A percentile compares a stretch with the other conserved stretches of the same genome.
Evolutionary conservation across 2,113 vertebrate species (phyloP).

Genomic region (Malurus cyaneus): DNA sequence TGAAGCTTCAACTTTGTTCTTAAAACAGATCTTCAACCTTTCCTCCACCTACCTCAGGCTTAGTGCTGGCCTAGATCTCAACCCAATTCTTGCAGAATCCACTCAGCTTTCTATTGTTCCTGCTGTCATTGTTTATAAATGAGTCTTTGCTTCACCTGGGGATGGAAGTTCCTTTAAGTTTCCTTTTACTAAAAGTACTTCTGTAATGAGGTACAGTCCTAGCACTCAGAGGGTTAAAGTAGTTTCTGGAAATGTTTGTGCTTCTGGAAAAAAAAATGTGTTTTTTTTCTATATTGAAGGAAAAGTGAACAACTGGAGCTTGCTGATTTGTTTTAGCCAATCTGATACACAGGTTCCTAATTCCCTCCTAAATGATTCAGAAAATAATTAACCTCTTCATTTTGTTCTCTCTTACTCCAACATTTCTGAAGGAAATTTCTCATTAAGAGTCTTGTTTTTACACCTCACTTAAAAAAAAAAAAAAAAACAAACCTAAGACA

Average conservation of each 20-base stretch:
- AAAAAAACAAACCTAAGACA: neutral
- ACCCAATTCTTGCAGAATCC: conserved; percentile 20
- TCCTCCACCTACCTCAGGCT: neutral
- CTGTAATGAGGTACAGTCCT: neutral
- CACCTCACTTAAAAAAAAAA: neutral
- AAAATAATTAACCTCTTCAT: neutral
- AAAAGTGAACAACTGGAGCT: neutral
- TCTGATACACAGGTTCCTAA: neutral
- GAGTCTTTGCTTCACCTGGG: conserved; percentile 16
- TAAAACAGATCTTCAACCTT: neutral
- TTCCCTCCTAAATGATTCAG: neutral
- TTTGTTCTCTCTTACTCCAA: neutral
- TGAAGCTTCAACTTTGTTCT: neutral
- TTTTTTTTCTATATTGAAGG: neutral
- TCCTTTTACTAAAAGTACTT: neutral
- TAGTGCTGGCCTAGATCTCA: conserved; percentile 2
- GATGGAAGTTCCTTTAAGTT: conserved; percentile 34
- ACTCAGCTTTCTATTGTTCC: conserved; percentile 56
- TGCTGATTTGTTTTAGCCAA: neutral
- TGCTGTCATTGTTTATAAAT: conserved; percentile 58
- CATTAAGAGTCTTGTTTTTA: neutral
- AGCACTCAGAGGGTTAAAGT: neutral
- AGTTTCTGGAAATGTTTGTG: neutral
- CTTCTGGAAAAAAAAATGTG: neutral
- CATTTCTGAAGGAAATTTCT: neutral